Percentiles rank a stretch among this genome's conserved stretches.
Conservation (phyloP, 2,113 vertebrate species). For the Arizona elegans region DNA sequence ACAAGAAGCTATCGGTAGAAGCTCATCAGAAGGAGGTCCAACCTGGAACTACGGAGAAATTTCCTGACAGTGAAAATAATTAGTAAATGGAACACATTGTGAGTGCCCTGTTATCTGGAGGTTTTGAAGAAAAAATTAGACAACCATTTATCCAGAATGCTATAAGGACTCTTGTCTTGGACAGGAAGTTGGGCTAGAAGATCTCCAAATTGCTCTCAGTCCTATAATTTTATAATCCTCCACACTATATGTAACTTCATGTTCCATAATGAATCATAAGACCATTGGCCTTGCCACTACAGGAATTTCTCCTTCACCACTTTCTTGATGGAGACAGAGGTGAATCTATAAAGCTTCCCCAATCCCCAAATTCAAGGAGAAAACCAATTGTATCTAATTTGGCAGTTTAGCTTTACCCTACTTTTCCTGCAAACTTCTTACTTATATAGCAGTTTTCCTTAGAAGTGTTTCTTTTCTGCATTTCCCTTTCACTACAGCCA, state of each 20-base stretch:
- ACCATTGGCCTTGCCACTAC: background rate
- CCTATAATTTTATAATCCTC: background rate
- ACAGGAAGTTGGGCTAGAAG: background rate
- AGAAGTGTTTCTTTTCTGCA: background rate
- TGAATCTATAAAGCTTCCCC: background rate
- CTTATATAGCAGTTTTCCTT: background rate
- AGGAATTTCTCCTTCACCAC: background rate
- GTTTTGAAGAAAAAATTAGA: too few species aligned
- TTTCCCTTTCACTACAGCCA: accelerated
- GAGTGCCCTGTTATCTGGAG: too few species aligned
- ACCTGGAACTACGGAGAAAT: too few species aligned
- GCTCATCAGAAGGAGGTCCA: too few species aligned
- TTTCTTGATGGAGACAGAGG: background rate
- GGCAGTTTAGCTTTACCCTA: background rate
- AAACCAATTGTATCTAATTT: background rate
- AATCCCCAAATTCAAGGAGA: background rate
- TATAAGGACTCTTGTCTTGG: background rate
- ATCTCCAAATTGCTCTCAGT: background rate
- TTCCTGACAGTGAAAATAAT: too few species aligned
- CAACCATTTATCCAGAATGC: background rate
- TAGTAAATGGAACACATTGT: too few species aligned
- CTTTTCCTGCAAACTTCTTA: background rate
- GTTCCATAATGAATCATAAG: background rate
- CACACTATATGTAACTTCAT: background rate
- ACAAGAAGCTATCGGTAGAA: too few species aligned